Percentiles rank a stretch among this genome's conserved stretches.
Conservation (phyloP, 2,797 vertebrate genomes). For the Leptatherina wallacei region DNA sequence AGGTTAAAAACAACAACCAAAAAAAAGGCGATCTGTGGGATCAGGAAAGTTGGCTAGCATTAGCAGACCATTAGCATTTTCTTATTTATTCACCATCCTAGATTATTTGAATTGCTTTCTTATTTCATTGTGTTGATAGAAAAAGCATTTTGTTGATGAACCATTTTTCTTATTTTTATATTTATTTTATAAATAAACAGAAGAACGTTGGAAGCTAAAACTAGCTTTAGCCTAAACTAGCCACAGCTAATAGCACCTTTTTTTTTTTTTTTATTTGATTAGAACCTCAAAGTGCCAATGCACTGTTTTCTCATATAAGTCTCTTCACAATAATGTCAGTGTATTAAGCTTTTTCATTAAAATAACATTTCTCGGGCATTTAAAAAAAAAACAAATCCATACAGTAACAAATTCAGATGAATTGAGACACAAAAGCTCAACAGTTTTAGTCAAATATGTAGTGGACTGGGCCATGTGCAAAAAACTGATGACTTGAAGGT, state of each 20-base stretch:
- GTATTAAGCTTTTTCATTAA: not conserved
- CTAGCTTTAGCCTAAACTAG: not conserved
- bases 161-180: not conserved
- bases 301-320: not conserved
- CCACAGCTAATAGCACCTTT: not conserved
- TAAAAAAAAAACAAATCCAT: not conserved
- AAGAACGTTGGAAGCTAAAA: not conserved
- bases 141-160: not conserved
- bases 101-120: not conserved
- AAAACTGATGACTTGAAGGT: not conserved
- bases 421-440: not conserved
- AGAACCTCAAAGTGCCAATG: not conserved
- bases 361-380: not conserved
- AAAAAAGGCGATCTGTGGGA: not conserved
- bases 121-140: not conserved
- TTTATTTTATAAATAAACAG: not conserved
- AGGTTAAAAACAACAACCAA: not conserved
- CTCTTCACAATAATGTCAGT: not conserved
- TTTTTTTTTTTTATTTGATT: not conserved
- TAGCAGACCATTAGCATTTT: not conserved
- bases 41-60: not conserved
- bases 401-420: not conserved
- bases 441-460: not conserved
- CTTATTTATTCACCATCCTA: not conserved
- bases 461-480: not conserved